Evolutionary conservation across 2,797 vertebrate species (phyloP), one percentile per base, ranked within the genome.

Genomic region (Sebastiscus albofasciatus): DNA sequence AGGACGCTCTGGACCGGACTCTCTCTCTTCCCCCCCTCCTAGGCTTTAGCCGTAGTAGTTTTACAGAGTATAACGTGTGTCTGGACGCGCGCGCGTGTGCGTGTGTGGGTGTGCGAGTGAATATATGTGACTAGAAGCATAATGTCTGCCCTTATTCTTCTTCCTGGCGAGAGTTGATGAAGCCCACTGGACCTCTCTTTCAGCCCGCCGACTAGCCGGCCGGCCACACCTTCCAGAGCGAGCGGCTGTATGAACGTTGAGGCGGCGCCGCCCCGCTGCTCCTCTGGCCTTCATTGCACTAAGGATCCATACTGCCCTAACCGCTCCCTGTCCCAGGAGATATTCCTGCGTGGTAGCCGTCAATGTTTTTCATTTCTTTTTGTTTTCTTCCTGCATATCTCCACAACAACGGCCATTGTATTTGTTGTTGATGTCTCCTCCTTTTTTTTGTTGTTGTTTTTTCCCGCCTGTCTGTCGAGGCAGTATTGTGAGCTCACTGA

Each of bases 271-370:
- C 82, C 82, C 77, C 22, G 79, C 81, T 34, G 64, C 88, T 86
- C 86, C 83, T 90, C 91, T 85, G 90, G 87, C 91, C 84, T 92
- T 89, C 93, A 93, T 96, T 96, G 95, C 95, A 96, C 96, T 96
- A 95, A 92, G 87, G 91, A 95, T 95, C 91, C 90, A 91, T 91
- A 93, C 93, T 94, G 92, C 93, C 91, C 92, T 88, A 61, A 80
- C 79, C 77, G 83, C 89, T 70, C 87, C 79, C 79, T 66, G 73
- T 80, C 85, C 90, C 87, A 77, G 88, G 90, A 94, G 80, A 82
- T 77, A 36, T 62, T 88, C 85, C 89, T 81, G 81, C 82, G 73
- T 11, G 75, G 91, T 92, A 88, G 91, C 90, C 75, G 77, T 90
- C 61, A 34, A 27, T 85, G 76, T 85, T 90, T 79, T 31, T 81